Evolutionary conservation across 2,113 vertebrate species (phyloP), one percentile per base, ranked within the genome.

Genomic region (Pedetes capensis): DNA sequence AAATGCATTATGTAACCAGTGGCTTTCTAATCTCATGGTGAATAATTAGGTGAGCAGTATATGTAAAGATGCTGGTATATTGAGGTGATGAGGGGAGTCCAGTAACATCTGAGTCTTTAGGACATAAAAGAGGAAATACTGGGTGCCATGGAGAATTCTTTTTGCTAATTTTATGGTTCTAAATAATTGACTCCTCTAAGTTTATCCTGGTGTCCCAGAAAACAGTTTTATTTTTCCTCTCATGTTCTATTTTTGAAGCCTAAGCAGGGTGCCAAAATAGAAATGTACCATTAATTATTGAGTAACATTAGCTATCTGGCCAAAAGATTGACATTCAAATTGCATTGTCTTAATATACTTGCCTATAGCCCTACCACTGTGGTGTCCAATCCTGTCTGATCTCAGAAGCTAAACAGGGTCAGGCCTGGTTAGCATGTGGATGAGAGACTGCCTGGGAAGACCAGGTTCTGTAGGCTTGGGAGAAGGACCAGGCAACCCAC

Each of bases 211-310:
- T 64, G 81, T 82, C 86, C 49, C 42, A 86, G n/a, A 53, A 32
- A 68, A 20, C n/a, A 64, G 10, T 23, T 78, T 96, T 74, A 63
- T 51, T 96, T 94, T 89, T 76, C 39, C 29, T 85, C 6, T 66
- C 42, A 59, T 82, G 32, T 89, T 89, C 72, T 93, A 82, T 95
- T 96, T 96, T 42, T 83, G 51, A 90, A 37, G 39, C 57, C 57
- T 87, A 42, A 57, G 13, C 44, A 89, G n/a, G 49, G 6, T 69
- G 57, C 72, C 71, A 75, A 87, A 87, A 83, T 44, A 83, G 80
- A 80, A 93, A 37, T n/a, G 8, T 79, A 59, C 20, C 39, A 80
- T 92, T 95, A 83, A 92, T 95, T 96, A 74, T 82, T 86, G 51
- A 89, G 37, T 64, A 79, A 8, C 87, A 69, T 88, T 68, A 88